Conservation (phyloP, 2,888 invertebrate species). For the Stenichneumon culpator region DNA sequence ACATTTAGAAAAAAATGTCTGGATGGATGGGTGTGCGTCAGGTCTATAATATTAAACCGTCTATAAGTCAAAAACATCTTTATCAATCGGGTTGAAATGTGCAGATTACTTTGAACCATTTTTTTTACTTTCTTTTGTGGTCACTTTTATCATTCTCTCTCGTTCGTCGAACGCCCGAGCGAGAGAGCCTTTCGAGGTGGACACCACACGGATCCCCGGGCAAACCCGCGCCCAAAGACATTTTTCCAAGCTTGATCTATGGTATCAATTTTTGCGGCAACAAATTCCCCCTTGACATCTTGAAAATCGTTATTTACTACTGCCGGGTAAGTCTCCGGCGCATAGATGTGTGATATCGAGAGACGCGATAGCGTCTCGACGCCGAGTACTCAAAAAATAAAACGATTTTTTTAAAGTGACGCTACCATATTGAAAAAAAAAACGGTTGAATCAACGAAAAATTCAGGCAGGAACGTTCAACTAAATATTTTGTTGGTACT, state of each 20-base stretch:
- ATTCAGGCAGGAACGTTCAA: no score
- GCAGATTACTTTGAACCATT: no score
- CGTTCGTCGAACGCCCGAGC: not conserved
- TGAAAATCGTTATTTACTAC: slow-evolving; percentile 81
- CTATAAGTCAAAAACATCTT: no score
- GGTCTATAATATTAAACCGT: no score
- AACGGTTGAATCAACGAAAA: no score
- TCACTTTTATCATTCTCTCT: not conserved
- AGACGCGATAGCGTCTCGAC: not conserved
- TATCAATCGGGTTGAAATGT: no score
- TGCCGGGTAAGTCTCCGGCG: slow-evolving; percentile 75
- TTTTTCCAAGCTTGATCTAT: slow-evolving; percentile 81
- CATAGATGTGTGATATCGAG: slow-evolving; percentile 17
- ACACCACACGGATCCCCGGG: not conserved
- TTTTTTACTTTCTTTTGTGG: not conserved
- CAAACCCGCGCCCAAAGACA: slow-evolving; percentile 63
- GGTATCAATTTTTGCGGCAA: slow-evolving; percentile 80
- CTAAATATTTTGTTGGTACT: no score
- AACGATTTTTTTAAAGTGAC: no score
- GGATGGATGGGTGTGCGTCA: no score
- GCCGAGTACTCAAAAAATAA: no score
- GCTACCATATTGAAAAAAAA: no score
- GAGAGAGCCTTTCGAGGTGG: not conserved
- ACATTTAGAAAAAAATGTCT: no score
- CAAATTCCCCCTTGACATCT: slow-evolving; percentile 80